These are phyloP conservation scores for Pipistrellus pipistrellus DNA, from an alignment of 2,797 vertebrate species.

Conservation along the genomic window DNA sequence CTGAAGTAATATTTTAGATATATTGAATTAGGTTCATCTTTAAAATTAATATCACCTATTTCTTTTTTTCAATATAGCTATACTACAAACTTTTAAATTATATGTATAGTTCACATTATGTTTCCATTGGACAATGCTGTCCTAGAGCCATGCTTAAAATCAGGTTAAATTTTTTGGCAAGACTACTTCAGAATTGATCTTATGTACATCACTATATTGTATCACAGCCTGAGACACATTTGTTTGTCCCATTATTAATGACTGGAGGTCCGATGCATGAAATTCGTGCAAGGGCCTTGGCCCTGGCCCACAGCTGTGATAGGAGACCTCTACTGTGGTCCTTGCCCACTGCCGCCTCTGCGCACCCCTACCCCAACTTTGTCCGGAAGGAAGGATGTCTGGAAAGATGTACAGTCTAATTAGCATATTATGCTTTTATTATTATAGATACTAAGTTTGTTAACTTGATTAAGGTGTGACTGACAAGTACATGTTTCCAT, in stretches of 20 bases:
- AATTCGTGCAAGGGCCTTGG: too few relatives aligned
- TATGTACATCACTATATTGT: background rate
- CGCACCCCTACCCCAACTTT: fast-evolving
- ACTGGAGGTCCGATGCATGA: too few relatives aligned
- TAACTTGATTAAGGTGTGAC: background rate
- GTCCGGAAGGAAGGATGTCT: too few relatives aligned
- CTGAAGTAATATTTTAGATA: conserved; percentile 25
- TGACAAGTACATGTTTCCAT: background rate
- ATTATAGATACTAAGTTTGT: background rate
- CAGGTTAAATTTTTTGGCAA: background rate
- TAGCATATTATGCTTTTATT: too few relatives aligned
- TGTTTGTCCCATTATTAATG: background rate
- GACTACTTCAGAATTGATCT: background rate
- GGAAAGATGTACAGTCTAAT: too few relatives aligned
- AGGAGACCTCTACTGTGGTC: too few relatives aligned
- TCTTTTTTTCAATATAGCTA: conserved; percentile 7
- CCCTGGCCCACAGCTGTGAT: fast-evolving
- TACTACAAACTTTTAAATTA: background rate
- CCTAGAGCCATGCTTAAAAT: background rate
- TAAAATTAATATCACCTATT: conserved; percentile 14
- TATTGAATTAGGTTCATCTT: background rate
- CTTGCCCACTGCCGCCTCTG: too few relatives aligned
- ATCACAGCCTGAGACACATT: background rate
- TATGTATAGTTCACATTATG: background rate
- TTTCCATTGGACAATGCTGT: background rate